Evolutionary conservation across 2,113 vertebrate genomes (phyloP).

Genomic region (Procavia capensis): DNA sequence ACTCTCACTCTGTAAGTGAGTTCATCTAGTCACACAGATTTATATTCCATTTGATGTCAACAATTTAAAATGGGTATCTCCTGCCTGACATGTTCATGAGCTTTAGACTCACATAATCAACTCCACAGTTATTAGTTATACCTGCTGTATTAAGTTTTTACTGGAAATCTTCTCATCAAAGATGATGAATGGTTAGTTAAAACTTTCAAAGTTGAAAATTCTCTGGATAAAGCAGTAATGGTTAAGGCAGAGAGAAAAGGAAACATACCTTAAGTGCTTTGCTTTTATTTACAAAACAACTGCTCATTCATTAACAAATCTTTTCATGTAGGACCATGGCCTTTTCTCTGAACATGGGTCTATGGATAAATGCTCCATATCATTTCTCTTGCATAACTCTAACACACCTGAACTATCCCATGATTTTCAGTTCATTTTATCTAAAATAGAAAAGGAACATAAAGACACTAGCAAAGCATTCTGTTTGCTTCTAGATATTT

Average conservation of each 20-base stretch:
- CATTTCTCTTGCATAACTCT: not conserved
- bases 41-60: not conserved
- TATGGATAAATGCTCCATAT: not conserved
- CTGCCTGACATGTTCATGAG: not conserved
- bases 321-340: constrained; percentile 31
- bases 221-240: not conserved
- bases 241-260: not conserved
- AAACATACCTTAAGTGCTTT: not conserved
- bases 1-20: not conserved
- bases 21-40: not conserved
- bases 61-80: constrained; percentile 20
- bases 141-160: not conserved
- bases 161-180: not conserved
- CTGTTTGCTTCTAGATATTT: not conserved
- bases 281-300: constrained; percentile 44
- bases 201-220: constrained; percentile 23
- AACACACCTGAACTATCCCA: constrained; percentile 1
- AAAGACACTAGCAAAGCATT: constrained; percentile 26
- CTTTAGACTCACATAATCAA: not conserved
- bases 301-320: not conserved
- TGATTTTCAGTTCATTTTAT: constrained; percentile 51
- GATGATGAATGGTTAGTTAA: not conserved
- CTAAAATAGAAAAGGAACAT: constrained; percentile 41
- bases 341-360: constrained; percentile 20
- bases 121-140: not conserved